These are phyloP conservation scores for Ligdia adustata DNA, from an alignment of 2,888 invertebrate genomes.

Conservation along the genomic window DNA sequence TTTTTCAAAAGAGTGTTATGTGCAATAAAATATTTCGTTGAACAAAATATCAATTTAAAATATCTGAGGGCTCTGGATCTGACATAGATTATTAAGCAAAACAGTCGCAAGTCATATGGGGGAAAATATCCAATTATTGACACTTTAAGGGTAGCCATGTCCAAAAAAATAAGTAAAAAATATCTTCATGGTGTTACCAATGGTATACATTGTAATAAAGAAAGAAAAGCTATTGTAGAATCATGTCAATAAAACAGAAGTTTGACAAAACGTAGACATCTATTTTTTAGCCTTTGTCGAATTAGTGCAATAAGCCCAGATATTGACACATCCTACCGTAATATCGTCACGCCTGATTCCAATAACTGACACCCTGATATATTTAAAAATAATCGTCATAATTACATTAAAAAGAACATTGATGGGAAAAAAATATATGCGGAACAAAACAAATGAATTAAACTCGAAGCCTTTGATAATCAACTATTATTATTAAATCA, in stretches of 20 bases:
- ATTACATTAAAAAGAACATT: not conserved
- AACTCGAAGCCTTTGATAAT: not conserved
- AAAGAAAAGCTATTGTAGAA: not conserved
- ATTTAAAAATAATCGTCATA: not conserved
- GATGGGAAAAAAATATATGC: not conserved
- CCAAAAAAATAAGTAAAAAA: not conserved
- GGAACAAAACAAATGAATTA: slow-evolving; percentile 1
- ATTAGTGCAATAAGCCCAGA: not conserved
- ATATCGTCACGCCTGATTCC: not conserved
- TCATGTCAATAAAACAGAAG: not conserved
- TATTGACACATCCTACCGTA: slow-evolving; percentile 1
- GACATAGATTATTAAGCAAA: not conserved
- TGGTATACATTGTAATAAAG: not conserved
- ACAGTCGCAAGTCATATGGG: too few species aligned
- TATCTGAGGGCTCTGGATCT: too few species aligned
- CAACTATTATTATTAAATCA: not conserved
- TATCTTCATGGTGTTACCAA: not conserved
- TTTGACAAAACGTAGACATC: not conserved
- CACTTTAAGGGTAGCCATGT: slow-evolving; percentile 2
- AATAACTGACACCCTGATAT: not conserved
- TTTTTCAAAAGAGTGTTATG: too few species aligned
- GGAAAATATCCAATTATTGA: slow-evolving; percentile 1
- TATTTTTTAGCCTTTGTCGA: not conserved
- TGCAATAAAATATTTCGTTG: not conserved
- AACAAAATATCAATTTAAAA: not conserved